Percentiles rank a stretch among this genome's conserved stretches.
Conservation (phyloP, 2,888 invertebrate genomes). For the Andrena praecox region DNA sequence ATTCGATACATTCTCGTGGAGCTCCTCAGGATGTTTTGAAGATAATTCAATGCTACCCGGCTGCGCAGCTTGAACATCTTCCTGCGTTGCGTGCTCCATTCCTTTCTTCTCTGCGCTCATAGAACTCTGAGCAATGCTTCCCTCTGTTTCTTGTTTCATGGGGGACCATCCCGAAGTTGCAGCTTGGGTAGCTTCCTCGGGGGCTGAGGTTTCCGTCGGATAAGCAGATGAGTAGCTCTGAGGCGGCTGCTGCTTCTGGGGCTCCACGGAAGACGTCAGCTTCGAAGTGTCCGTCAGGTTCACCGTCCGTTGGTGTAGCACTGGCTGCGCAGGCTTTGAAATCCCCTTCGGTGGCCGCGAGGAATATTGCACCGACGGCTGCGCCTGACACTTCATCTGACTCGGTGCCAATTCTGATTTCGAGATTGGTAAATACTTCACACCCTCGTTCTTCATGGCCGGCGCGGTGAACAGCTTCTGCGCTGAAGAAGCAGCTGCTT, state of each 20-base stretch:
- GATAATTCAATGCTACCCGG: no score
- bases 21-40: no score
- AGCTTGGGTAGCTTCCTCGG: neutral
- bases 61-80: no score
- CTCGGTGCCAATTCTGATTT: neutral
- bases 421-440: constrained; percentile 21
- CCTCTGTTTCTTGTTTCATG: neutral
- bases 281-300: neutral
- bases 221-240: no score
- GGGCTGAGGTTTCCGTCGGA: neutral
- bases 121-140: neutral
- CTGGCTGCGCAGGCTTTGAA: neutral
- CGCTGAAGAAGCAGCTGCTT: neutral
- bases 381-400: neutral
- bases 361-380: constrained; percentile 22
- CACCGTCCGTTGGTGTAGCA: neutral
- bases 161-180: no score
- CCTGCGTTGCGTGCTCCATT: neutral
- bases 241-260: no score
- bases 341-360: constrained; percentile 7
- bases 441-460: neutral
- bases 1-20: no score
- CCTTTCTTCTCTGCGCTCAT: neutral
- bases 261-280: no score
- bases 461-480: neutral